Evolutionary conservation across 1,140 invertebrate genomes (phyloP).

Genomic region (Pantala flavescens): DNA sequence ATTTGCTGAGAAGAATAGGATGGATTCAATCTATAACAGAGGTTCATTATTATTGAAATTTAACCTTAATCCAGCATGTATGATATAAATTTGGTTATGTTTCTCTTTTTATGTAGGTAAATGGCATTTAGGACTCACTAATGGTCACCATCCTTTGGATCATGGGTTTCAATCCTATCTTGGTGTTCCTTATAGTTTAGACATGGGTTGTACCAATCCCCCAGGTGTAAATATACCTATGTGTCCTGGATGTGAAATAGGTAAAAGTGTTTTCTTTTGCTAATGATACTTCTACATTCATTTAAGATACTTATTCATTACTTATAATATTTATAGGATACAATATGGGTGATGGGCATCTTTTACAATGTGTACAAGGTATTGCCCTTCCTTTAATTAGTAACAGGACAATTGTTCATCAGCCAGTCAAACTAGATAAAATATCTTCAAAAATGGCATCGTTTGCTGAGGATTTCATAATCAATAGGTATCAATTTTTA

Average conservation of each 20-base stretch:
- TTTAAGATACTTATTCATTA: too few relatives aligned
- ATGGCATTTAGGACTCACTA: slow-evolving; percentile 22
- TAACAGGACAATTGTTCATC: slow-evolving; percentile 21
- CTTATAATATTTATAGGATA: too few relatives aligned
- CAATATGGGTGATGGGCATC: too few relatives aligned
- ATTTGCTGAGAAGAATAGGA: too few relatives aligned
- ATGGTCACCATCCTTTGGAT: slow-evolving; percentile 21
- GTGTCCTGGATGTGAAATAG: slow-evolving; percentile 19
- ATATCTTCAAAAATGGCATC: slow-evolving; percentile 17
- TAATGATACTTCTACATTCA: too few relatives aligned
- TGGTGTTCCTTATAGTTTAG: slow-evolving; percentile 24
- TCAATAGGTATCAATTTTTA: slow-evolving; percentile 13
- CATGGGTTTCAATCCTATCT: slow-evolving; percentile 23
- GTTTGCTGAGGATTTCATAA: slow-evolving; percentile 21
- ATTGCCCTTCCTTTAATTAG: slow-evolving; percentile 20
- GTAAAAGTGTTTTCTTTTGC: neutral
- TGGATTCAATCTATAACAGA: too few relatives aligned
- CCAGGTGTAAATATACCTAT: slow-evolving; percentile 21
- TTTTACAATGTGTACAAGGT: neutral
- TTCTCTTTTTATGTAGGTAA: slow-evolving; percentile 18
- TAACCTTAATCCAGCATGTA: too few relatives aligned
- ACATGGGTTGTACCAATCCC: slow-evolving; percentile 23
- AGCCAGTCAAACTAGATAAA: slow-evolving; percentile 20
- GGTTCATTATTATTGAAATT: neutral
- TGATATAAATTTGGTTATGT: too few relatives aligned